phyloP scores from a whole-genome alignment of 2,797 vertebrate species.

The Fistularia commersonii region DNA sequence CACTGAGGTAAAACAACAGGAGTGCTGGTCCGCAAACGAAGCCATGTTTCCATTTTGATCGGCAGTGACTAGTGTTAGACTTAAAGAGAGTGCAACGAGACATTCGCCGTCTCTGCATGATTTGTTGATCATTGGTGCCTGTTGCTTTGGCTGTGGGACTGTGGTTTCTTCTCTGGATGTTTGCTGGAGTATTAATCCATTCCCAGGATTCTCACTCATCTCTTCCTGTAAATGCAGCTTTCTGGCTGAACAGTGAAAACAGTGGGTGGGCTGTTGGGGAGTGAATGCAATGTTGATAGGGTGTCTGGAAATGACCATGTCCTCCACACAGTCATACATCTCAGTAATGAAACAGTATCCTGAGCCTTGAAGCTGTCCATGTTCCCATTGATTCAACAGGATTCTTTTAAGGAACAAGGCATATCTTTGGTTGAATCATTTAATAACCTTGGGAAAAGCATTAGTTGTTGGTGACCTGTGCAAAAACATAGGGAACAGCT shows the following conservation, averaged over 20 bases:
- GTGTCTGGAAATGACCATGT: conserved; percentile 42
- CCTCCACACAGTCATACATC: conserved; percentile 40
- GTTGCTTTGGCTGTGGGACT: conserved; percentile 37
- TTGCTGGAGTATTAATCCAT: conserved; percentile 31
- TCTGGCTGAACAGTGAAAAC: conserved; percentile 41
- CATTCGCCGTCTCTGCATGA: conserved; percentile 14
- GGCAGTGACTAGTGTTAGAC: conserved; percentile 12
- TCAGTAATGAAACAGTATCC: conserved; percentile 32
- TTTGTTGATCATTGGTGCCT: conserved; percentile 36
- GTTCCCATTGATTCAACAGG: conserved; percentile 22
- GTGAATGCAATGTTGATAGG: conserved; percentile 35
- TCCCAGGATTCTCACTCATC: conserved; percentile 43
- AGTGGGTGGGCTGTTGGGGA: conserved; percentile 58
- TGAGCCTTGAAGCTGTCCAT: conserved; percentile 32
- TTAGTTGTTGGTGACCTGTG: too few relatives aligned
- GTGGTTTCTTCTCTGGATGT: conserved; percentile 40
- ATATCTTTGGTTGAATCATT: too few relatives aligned
- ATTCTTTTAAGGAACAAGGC: not conserved
- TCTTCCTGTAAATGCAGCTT: conserved; percentile 47
- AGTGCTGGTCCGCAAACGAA: conserved; percentile 2
- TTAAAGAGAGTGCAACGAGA: conserved; percentile 5
- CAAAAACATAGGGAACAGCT: too few relatives aligned
- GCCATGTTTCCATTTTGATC: conserved; percentile 38
- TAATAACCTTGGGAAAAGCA: too few relatives aligned
- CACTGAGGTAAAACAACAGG: too few relatives aligned